A percentile compares a stretch with the other conserved stretches of the same genome.
These are phyloP conservation scores for Columbina picui DNA, from an alignment of 2,113 vertebrate genomes.

Conservation along the genomic window DNA sequence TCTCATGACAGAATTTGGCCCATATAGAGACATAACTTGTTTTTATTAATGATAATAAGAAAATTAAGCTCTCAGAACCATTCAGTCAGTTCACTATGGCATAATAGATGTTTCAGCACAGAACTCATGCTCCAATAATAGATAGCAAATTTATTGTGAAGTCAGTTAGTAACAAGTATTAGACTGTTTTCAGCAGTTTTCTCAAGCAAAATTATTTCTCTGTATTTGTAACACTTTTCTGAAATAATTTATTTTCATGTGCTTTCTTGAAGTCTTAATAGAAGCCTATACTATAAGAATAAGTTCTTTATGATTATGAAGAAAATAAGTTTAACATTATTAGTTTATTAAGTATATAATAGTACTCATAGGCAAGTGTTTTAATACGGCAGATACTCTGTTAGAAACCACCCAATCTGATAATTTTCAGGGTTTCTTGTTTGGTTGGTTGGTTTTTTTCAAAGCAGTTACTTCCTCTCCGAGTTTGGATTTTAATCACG, in stretches of 20 bases:
- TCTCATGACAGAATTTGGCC: background rate
- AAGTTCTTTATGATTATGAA: background rate
- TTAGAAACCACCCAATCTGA: background rate
- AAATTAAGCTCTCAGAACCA: background rate
- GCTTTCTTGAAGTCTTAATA: background rate
- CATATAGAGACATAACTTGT: background rate
- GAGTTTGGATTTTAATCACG: constrained; percentile 71
- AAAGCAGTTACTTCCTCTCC: constrained; percentile 45
- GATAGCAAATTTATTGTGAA: background rate
- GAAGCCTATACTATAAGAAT: background rate
- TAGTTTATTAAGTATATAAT: background rate
- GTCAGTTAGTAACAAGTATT: background rate
- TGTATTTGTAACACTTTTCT: background rate
- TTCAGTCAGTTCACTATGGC: background rate
- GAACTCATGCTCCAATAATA: background rate
- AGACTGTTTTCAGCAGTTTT: background rate
- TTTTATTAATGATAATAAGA: background rate
- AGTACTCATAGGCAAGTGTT: background rate
- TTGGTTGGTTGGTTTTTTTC: background rate
- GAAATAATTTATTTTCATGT: background rate
- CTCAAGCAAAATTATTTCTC: background rate
- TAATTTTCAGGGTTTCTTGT: background rate
- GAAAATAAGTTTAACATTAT: background rate
- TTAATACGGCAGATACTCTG: constrained; percentile 13
- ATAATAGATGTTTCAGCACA: background rate